Evolutionary conservation across 2,113 vertebrate genomes (phyloP), one percentile per base, ranked within the genome.

Genomic region (Chaenocephalus aceratus): DNA sequence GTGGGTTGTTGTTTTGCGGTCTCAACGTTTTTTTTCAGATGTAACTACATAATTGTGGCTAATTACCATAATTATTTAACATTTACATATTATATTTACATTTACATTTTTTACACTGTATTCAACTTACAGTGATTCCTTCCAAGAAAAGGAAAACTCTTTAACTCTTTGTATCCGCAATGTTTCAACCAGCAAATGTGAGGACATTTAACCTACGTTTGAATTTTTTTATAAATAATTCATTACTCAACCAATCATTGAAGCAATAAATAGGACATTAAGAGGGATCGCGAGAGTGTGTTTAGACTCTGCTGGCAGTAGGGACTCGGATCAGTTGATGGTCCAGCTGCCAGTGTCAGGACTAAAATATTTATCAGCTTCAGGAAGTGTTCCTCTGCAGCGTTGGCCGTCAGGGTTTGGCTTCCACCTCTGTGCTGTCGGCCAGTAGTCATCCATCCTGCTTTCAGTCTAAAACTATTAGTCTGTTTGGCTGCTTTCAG

Each of bases 331-430:
- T 36, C 48, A 46, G 4, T 30, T 9, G 59, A 74, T 54, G 65
- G 14, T 59, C 13, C 57, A 10, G 45, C 30, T 49, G 59, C 51
- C 34, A 21, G 36, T 51, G 41, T 83, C 30, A 11, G 46, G 60
- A 78, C 51, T 78, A n/a, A 88, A 74, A 81, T 85, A 76, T 88
- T 83, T 62, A 77, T 84, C 72, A 65, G 62, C 59, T 73, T 41
- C 64, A 84, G 83, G 79, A 85, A 78, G 63, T 59, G 16, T 69
- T 62, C 3, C 30, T 57, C 21, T 51, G 15, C 26, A 26, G 26
- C 26, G 26, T 26, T 26, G 26, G 26, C 26, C 26, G 26, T 26
- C 26, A 26, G 26, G 3, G 72, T 79, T 80, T 82, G 54, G 58
- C 79, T 10, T 78, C 49, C 63, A 18, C n/a, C 67, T 82, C 70